Evolutionary conservation across 1,140 invertebrate genomes (phyloP).

Genomic region (Drosophila simulans): DNA sequence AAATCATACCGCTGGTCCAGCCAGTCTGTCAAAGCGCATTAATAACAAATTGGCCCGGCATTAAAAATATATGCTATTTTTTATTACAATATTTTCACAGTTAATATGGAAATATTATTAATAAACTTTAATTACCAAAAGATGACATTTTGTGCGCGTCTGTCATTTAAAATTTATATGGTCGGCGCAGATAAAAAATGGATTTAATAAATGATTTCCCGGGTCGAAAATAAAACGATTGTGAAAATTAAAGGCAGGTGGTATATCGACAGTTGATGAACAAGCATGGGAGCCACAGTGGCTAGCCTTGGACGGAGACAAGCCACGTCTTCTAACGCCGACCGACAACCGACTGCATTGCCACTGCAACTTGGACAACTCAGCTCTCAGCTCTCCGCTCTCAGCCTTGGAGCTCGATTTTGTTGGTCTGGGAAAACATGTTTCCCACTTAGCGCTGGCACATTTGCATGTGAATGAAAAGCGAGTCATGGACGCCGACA

Average conservation of each 20-base stretch:
- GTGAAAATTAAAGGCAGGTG: slow-evolving; percentile 34
- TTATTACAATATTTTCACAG: slow-evolving; percentile 33
- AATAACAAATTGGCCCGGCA: slow-evolving; percentile 45
- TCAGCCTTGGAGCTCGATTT: slow-evolving; percentile 34
- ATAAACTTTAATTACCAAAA: slow-evolving; percentile 57
- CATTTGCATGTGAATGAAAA: slow-evolving; percentile 49
- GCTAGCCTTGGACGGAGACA: slow-evolving; percentile 39
- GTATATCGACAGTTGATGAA: not conserved
- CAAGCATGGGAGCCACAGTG: not conserved
- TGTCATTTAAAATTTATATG: slow-evolving; percentile 39
- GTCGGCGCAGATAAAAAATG: slow-evolving; percentile 10
- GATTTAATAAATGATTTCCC: slow-evolving; percentile 21
- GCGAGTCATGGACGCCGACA: slow-evolving; percentile 36
- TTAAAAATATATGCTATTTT: slow-evolving; percentile 17
- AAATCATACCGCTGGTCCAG: slow-evolving; percentile 5
- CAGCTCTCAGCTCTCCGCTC: slow-evolving; percentile 23
- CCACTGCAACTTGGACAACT: slow-evolving; percentile 17
- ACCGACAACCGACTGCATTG: slow-evolving; percentile 7
- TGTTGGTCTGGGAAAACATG: slow-evolving; percentile 39
- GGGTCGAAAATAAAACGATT: not conserved
- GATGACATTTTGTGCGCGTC: slow-evolving; percentile 11
- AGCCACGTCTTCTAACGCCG: slow-evolving; percentile 28
- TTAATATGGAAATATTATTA: slow-evolving; percentile 53
- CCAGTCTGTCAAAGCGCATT: slow-evolving; percentile 51
- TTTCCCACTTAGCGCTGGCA: slow-evolving; percentile 38